Evolutionary conservation across 2,113 vertebrate genomes (phyloP).

Genomic region (Oreochromis niloticus): DNA sequence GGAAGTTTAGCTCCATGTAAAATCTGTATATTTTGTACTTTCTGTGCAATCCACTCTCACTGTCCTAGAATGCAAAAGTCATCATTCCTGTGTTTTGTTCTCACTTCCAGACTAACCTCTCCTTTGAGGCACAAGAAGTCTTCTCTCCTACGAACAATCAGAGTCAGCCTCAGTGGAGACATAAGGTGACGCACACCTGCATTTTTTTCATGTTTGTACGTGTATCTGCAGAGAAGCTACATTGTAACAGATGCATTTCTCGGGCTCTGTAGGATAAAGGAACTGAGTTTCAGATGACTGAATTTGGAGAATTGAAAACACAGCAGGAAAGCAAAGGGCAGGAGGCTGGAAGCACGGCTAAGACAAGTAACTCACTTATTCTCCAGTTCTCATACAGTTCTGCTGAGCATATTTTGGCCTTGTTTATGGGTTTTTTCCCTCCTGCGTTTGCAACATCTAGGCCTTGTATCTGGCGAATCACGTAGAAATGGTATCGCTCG

Average conservation of each 20-base stretch:
- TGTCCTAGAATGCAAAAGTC: neutral
- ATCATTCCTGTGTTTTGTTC: neutral
- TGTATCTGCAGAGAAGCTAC: neutral
- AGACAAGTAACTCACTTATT: neutral
- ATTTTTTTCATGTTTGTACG: neutral
- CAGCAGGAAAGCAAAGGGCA: conserved; percentile 5
- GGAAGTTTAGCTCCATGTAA: neutral
- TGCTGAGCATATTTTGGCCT: neutral
- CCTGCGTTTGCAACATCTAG: neutral
- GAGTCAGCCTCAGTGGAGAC: conserved; percentile 48
- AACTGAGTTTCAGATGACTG: neutral
- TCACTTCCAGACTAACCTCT: conserved; percentile 60
- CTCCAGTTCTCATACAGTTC: neutral
- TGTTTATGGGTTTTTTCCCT: fast-evolving
- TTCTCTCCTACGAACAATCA: conserved; percentile 31
- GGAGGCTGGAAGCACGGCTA: neutral
- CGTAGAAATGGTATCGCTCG: neutral
- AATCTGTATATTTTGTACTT: neutral
- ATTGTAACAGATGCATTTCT: neutral
- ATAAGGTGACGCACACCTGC: conserved; percentile 44
- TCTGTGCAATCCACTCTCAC: neutral
- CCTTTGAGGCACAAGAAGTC: conserved; percentile 75
- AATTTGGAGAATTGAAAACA: neutral
- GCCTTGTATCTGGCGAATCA: conserved; percentile 9
- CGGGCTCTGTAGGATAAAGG: neutral